Conservation (phyloP, 2,888 invertebrate genomes). For the Hemithea aestivaria region DNA sequence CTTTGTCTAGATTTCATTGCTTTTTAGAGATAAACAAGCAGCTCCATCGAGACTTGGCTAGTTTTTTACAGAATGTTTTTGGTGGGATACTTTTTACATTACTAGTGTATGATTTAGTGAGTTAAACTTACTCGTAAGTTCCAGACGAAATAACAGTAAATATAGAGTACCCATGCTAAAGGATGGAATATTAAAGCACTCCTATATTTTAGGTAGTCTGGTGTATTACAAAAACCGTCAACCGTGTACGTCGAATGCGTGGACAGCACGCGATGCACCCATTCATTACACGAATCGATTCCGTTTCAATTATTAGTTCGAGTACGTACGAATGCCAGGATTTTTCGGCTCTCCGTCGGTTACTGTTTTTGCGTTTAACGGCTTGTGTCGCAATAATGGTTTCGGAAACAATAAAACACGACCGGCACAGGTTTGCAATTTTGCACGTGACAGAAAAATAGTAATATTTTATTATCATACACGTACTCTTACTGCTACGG, state of each 20-base stretch:
- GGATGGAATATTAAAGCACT: conserved; percentile 4
- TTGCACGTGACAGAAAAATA: conserved; percentile 18
- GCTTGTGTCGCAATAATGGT: conserved; percentile 55
- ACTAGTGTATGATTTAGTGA: too few relatives aligned
- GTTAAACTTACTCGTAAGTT: too few relatives aligned
- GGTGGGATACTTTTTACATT: too few relatives aligned
- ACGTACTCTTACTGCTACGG: conserved; percentile 3
- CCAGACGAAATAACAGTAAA: background rate
- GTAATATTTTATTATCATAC: conserved; percentile 10
- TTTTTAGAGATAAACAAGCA: too few relatives aligned
- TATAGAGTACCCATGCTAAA: background rate
- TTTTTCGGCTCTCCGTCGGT: conserved; percentile 42
- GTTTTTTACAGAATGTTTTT: too few relatives aligned
- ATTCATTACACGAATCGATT: conserved; percentile 40
- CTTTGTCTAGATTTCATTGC: too few relatives aligned
- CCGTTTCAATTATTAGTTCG: conserved; percentile 44
- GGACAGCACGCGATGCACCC: conserved; percentile 17
- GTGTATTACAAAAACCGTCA: background rate
- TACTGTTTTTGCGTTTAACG: conserved; percentile 50
- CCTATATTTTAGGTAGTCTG: background rate
- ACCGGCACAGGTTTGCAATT: conserved; percentile 40
- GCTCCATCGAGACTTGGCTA: too few relatives aligned
- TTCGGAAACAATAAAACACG: conserved; percentile 54
- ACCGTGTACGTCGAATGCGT: background rate
- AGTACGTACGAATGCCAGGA: conserved; percentile 29